phyloP scores from a whole-genome alignment of 2,797 vertebrate species.

The Acipenser oxyrinchus region DNA sequence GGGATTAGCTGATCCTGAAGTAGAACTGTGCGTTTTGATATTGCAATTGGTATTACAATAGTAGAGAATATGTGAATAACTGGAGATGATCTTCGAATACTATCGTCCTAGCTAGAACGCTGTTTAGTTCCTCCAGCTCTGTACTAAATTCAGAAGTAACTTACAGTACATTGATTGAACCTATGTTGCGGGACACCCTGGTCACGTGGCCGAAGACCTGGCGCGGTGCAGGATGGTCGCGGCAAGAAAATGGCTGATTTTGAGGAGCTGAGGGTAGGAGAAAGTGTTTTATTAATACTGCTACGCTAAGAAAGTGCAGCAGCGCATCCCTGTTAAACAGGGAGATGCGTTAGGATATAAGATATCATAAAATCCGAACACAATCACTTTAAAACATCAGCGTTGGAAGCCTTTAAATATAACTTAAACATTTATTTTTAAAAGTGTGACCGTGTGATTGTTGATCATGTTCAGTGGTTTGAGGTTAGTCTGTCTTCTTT shows the following conservation, averaged over 20 bases:
- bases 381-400: no score
- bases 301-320: slow-evolving; percentile 8
- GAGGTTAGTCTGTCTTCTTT: slow-evolving; percentile 11
- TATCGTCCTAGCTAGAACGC: no score
- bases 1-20: no score
- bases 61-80: no score
- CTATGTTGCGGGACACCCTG: slow-evolving; percentile 7
- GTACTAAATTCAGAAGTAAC: neutral
- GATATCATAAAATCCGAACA: neutral
- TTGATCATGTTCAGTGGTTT: slow-evolving; percentile 9
- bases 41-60: no score
- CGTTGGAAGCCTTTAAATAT: no score
- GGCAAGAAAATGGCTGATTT: slow-evolving; percentile 81
- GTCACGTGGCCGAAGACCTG: slow-evolving; percentile 46
- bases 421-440: slow-evolving; percentile 3
- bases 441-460: slow-evolving; percentile 5
- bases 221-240: slow-evolving; percentile 45
- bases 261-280: slow-evolving; percentile 75
- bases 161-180: neutral
- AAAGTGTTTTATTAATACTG: slow-evolving; percentile 36
- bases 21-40: no score
- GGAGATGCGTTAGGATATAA: neutral
- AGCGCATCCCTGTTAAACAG: neutral
- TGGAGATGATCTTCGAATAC: no score
- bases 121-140: no score